Evolutionary conservation across 2,113 vertebrate species (phyloP).

Genomic region (Phaethornis superciliosus): DNA sequence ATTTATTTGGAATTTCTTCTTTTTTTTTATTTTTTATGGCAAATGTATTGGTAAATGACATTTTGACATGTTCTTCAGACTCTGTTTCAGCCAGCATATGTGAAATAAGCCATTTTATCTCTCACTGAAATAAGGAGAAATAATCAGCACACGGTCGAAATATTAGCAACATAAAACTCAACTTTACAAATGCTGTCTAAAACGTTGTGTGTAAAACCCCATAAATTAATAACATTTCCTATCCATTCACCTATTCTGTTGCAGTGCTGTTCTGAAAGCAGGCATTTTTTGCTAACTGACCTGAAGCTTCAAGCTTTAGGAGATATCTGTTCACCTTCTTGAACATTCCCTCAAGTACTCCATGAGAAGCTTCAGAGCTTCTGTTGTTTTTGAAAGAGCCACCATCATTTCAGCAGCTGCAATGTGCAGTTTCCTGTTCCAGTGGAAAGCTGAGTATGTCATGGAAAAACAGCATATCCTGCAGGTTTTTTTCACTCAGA

Average conservation of each 20-base stretch:
- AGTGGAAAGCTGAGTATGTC: background rate
- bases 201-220: background rate
- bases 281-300: background rate
- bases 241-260: background rate
- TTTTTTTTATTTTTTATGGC: background rate
- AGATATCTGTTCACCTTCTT: background rate
- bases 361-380: background rate
- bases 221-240: background rate
- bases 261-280: background rate
- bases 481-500: background rate
- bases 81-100: background rate
- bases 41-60: background rate
- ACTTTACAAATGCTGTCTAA: background rate
- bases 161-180: background rate
- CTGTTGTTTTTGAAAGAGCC: accelerated
- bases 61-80: background rate
- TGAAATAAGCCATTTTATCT: background rate
- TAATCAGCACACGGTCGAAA: background rate
- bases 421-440: background rate
- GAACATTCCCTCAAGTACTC: background rate
- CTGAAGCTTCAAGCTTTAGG: background rate
- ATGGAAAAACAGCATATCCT: background rate
- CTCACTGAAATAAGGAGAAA: background rate
- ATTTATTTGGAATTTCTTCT: background rate
- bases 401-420: background rate